Conservation (phyloP, 2,797 vertebrate genomes). For the Tympanoctomys barrerae region DNA sequence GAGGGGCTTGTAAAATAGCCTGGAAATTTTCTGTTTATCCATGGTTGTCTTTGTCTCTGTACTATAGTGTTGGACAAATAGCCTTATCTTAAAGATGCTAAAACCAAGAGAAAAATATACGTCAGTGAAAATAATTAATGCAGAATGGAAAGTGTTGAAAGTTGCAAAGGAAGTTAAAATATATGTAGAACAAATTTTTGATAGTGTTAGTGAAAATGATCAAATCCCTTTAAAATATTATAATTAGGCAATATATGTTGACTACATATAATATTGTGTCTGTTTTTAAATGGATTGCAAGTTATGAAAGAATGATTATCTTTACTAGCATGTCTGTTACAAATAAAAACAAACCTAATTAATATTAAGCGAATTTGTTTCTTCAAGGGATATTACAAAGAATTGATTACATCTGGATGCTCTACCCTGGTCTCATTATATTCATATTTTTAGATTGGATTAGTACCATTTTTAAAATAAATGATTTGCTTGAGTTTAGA, state of each 20-base stretch:
- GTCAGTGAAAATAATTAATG: background rate
- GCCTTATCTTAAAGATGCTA: background rate
- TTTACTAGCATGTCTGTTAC: background rate
- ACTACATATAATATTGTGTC: background rate
- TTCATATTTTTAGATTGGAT: slow-evolving; percentile 63
- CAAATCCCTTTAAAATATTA: background rate
- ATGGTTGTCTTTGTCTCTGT: background rate
- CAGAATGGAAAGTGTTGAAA: background rate
- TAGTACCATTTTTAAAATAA: slow-evolving; percentile 47
- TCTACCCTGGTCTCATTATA: slow-evolving; percentile 25
- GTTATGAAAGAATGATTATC: background rate
- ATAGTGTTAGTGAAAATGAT: background rate
- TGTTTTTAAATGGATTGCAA: slow-evolving; percentile 8
- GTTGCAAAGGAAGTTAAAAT: background rate
- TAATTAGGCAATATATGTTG: background rate
- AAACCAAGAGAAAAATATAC: background rate
- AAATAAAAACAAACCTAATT: background rate
- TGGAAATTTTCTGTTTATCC: background rate
- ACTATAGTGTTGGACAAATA: background rate
- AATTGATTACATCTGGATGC: background rate
- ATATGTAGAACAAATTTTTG: background rate
- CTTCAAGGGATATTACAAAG: background rate
- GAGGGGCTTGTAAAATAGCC: background rate
- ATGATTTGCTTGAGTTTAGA: slow-evolving; percentile 33
- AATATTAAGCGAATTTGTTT: background rate